Base-by-base conservation (phyloP, 2,797 vertebrate species). In the Crypturellus tataupa region DNA sequence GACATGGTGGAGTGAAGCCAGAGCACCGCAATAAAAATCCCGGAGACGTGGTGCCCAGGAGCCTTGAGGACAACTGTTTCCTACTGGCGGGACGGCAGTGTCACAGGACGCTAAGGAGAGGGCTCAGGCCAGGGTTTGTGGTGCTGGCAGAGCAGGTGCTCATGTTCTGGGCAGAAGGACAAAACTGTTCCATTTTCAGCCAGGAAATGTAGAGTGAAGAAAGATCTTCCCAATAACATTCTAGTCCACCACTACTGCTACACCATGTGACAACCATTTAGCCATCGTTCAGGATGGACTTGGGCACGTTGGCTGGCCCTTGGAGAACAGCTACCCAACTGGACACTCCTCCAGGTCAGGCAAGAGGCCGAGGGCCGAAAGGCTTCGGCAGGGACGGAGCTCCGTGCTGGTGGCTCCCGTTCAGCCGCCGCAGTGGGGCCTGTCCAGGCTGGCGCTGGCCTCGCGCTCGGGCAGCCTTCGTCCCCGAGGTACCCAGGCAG, bases 61-160 rank as follows among this genome's bases (percentile, higher is more conserved):
- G 33, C 37, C 46, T 46, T 64, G 31, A 9, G 81, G 37, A 65
- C 29, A 13, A 1, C 12, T 39, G 18, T 10, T 12, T 56, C 31
- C 51, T 56, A 18, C 4, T 33, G 10, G 25, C 8, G 4, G 62
- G 67, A 39, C 17, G 58, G 23, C 5, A 5, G 21, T 1, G 8
- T 9, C 51, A 68, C 60, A 51, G 58, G 25, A 17, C 47, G 56
- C 4, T 3, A 18, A 68, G 53, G 24, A 82, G 46, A 29, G 10
- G 8, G 10, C 35, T 46, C 42, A 18, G 1, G 10, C 27, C 0
- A 1, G 24, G 23, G 44, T 40, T 62, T n/a, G 62, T 3, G 3
- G 25, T 24, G 70, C 73, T 79, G 58, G 31, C 46, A 46, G 40
- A 72, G 67, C 20, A 44, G 37, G 25, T 0, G 1, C 19, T 42